Conservation (phyloP, 2,888 invertebrate genomes). For the Scotopteryx bipunctaria region DNA sequence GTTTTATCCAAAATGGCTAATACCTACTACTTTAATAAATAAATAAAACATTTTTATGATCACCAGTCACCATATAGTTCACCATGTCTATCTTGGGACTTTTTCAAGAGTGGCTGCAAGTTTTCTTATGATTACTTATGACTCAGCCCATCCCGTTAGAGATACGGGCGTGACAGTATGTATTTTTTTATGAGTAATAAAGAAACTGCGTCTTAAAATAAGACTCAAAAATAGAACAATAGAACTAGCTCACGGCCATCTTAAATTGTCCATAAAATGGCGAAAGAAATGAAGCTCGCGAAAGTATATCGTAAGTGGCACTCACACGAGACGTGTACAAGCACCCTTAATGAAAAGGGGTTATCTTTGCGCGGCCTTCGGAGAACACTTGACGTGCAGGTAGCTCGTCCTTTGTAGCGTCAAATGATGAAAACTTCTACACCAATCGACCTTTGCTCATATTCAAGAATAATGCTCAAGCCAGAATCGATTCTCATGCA, state of each 20-base stretch:
- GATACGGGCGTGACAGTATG: no score
- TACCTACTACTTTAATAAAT: no score
- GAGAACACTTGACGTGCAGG: slow-evolving; percentile 45
- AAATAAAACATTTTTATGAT: no score
- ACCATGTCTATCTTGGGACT: no score
- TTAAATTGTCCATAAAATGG: slow-evolving; percentile 39
- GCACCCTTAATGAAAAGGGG: slow-evolving; percentile 59
- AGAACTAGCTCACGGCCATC: slow-evolving; percentile 13
- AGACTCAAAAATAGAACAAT: neutral
- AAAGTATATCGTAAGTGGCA: slow-evolving; percentile 43
- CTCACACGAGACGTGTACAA: slow-evolving; percentile 40
- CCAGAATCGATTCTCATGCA: no score
- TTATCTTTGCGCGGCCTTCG: slow-evolving; percentile 49
- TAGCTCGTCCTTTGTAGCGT: slow-evolving; percentile 36
- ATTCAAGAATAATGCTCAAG: neutral
- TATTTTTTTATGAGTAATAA: no score
- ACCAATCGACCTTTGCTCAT: neutral
- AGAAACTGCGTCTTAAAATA: no score
- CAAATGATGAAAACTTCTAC: slow-evolving; percentile 27
- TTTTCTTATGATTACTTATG: no score
- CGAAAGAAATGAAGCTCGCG: slow-evolving; percentile 37
- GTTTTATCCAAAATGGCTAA: no score
- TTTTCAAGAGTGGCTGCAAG: no score
- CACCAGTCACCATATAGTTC: no score
- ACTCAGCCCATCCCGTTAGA: no score